Evolutionary conservation across 2,113 vertebrate genomes (phyloP), one percentile per base, ranked within the genome.

Genomic region (Centropristis striata): DNA sequence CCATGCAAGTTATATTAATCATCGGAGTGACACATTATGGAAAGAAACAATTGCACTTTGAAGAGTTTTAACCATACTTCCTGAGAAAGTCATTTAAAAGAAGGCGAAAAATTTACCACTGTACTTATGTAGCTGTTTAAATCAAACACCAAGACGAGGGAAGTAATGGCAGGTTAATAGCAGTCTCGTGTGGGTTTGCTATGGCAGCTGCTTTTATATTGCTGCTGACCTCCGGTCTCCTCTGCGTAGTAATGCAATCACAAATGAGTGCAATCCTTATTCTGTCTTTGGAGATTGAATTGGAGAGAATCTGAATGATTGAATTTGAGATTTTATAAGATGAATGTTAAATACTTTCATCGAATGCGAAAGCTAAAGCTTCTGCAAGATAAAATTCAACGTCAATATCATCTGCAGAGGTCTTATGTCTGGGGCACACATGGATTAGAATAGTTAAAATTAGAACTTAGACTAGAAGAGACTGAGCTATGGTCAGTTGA

Each of bases 1-100:
- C 74, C 59, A 86, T 74, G 32, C 61, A 71, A 85, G 83, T 83
- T 77, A 73, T 78, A 89, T 91, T 84, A 88, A 92, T 93, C 89
- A 88, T 90, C 69, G 42, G 57, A 81, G 53, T 83, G 79, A 78
- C 63, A 88, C 27, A 72, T 89, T 64, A 76, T 67, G 53, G 55
- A 61, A 82, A 84, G 28, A 77, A 80, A 68, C 53, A 81, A 78
- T 50, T 60, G 42, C 73, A 71, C 58, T 88, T 81, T 82, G 41
- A 85, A 76, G 65, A 88, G 37, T 83, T 87, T 55, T 27, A 71
- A 68, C 42, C 25, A 15, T 3, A 83, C 46, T 78, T 66, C 58
- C 51, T 47, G 6, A 49, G n/a, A 69, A 64, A 80, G 39, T 79
- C 64, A 2, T 28, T 42, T 60, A 23, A 42, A 79, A 68, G 28